phyloP scores from a whole-genome alignment of 2,797 vertebrate species.

The Neopelma chrysocephalum region DNA sequence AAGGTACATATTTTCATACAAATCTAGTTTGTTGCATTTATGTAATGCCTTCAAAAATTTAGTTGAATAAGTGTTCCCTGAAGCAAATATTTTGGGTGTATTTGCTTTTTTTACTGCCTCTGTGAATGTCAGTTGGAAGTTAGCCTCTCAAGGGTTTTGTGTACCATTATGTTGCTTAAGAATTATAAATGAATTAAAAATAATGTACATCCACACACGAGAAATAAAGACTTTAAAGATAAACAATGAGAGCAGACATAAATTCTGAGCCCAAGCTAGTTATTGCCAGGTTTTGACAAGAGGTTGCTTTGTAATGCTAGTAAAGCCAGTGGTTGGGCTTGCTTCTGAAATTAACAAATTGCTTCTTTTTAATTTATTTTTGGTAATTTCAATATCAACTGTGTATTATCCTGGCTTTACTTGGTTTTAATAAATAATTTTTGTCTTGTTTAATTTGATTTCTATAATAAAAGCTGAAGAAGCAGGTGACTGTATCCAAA shows the following conservation, averaged over 20 bases:
- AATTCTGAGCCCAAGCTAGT: neutral
- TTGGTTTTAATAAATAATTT: neutral
- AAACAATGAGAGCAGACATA: neutral
- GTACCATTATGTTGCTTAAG: neutral
- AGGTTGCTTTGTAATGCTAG: neutral
- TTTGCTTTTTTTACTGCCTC: neutral
- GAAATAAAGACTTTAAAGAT: neutral
- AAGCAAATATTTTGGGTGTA: neutral
- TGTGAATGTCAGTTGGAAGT: neutral
- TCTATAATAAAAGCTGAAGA: neutral
- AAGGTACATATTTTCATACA: neutral
- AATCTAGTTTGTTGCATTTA: neutral
- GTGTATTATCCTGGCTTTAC: neutral
- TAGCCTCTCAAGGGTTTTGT: neutral
- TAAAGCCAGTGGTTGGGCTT: neutral
- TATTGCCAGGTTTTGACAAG: neutral
- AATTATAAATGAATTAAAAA: neutral
- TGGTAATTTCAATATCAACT: neutral
- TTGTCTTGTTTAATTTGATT: neutral
- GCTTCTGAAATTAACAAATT: neutral
- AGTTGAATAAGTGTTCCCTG: neutral
- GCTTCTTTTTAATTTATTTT: neutral
- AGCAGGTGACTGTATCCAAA: neutral
- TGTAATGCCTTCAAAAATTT: neutral
- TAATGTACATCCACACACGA: neutral